Evolutionary conservation across 2,113 vertebrate species (phyloP).

Genomic region (Platanista minor): DNA sequence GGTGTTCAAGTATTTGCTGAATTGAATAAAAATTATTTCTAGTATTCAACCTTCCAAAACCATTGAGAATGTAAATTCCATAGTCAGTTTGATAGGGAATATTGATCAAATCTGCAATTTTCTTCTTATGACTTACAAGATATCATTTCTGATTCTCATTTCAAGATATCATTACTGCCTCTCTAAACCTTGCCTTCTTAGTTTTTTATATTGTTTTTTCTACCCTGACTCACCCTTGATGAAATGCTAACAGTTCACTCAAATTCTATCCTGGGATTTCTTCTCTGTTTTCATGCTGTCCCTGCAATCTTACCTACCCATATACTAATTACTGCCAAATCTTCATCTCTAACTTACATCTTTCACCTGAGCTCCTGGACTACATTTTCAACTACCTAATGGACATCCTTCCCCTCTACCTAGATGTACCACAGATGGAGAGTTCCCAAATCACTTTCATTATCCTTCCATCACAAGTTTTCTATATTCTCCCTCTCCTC

Average conservation of each 20-base stretch:
- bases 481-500: background rate
- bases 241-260: background rate
- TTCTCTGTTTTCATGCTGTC: background rate
- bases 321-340: background rate
- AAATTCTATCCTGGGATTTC: background rate
- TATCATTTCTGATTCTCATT: background rate
- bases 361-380: background rate
- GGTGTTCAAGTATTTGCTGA: background rate
- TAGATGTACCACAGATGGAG: background rate
- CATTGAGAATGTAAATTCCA: background rate
- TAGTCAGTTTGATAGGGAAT: background rate
- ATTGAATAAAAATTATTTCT: background rate
- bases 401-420: background rate
- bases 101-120: background rate
- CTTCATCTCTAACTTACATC: background rate
- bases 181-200: background rate
- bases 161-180: background rate
- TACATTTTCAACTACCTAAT: background rate
- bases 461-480: background rate
- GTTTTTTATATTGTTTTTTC: background rate
- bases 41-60: background rate
- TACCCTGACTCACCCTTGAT: background rate
- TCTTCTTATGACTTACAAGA: background rate
- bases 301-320: background rate
- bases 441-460: background rate